These are phyloP conservation scores for Lonchura striata DNA, from an alignment of 2,113 vertebrate genomes.

Conservation along the genomic window DNA sequence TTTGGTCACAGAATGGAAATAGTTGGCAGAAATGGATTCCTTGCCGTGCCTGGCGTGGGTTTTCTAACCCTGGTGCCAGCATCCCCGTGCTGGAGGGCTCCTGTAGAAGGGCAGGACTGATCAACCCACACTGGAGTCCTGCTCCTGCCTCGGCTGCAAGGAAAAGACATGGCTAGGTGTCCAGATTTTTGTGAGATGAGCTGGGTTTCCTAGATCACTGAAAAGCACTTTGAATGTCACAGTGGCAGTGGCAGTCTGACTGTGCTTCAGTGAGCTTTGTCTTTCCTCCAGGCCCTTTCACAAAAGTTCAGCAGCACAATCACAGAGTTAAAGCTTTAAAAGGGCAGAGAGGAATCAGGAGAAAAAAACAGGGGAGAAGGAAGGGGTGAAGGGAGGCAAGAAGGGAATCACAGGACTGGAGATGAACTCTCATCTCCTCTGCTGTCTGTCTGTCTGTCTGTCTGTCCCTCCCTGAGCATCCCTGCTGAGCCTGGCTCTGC, in stretches of 20 bases:
- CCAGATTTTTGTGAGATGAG: background rate
- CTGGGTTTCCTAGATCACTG: background rate
- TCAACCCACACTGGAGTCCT: background rate
- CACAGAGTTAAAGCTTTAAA: background rate
- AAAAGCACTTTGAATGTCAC: background rate
- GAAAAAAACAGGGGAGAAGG: background rate
- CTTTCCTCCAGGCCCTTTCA: background rate
- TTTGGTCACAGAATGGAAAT: background rate
- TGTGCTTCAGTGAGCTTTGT: background rate
- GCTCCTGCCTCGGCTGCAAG: background rate
- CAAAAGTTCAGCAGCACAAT: background rate
- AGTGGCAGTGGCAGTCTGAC: background rate
- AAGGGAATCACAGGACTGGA: background rate
- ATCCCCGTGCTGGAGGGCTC: background rate
- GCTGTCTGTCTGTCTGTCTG: background rate
- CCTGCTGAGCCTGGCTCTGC: background rate
- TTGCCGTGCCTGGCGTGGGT: background rate
- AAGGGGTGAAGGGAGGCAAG: background rate
- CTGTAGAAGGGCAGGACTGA: background rate
- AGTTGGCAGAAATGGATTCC: background rate
- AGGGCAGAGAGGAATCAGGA: background rate
- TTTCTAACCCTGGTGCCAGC: background rate
- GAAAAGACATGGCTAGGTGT: background rate
- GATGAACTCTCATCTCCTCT: background rate
- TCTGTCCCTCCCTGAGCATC: background rate